Base-by-base conservation (phyloP, 1,140 invertebrate genomes). In the Aphidius ervi region DNA sequence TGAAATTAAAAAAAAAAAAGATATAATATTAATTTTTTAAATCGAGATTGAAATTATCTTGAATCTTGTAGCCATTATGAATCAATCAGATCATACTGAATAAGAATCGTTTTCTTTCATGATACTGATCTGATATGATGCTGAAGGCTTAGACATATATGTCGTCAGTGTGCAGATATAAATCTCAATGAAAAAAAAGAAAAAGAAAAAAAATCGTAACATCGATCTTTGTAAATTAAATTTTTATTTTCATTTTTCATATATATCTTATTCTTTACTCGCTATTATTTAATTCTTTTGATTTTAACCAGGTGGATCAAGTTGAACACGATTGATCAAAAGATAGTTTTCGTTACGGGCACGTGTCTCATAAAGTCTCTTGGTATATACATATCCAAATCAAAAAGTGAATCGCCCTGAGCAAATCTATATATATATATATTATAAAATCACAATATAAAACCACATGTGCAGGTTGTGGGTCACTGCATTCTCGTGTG, bases 291-390 rank as follows among this genome's bases (percentile, higher is more conserved):
- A 16, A 48, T 2, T 48, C 10, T 16, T 54, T 54, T 16, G 23
- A 31, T 54, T 10, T 54, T 5, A 5, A 41, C 9, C 6, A 54
- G 40, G 9, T 41, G 40, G 39, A 54, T 54, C 52, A 16, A 54
- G 10, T 54, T 40, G 2, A 31, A 31, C 40, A 37, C 39, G 6
- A 5, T 54, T 16, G 52, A 54, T 54, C 52, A 40, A 54, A 41
- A 52, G 52, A 54, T 54, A 37, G 52, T 54, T 54, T 54, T 54
- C 52, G 52, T 54, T 54, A 37, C 52, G 52, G 52, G 52, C 52
- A 54, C 52, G 52, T 54, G 52, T 54, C 37, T 52, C 49, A 7
- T 31, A 31, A 31, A 31, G 2, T 31, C 23, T 3, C 23, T 23
- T 54, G 16, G 16, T 16, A 16, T 54, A 20, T 54, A 42, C 20